A percentile compares a stretch with the other conserved stretches of the same genome.
phyloP scores from a whole-genome alignment of 2,888 invertebrate species.

The Endotricha flammealis region DNA sequence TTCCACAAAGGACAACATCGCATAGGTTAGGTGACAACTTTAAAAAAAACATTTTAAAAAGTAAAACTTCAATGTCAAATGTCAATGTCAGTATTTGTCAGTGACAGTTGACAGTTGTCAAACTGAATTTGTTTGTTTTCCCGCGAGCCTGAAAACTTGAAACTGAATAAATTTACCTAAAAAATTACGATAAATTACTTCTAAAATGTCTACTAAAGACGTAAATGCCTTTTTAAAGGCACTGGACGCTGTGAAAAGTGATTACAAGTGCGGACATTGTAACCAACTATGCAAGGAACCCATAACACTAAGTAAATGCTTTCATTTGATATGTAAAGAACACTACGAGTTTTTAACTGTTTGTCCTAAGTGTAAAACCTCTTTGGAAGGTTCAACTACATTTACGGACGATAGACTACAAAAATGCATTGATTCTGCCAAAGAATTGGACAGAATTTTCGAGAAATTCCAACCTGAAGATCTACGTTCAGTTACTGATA shows the following conservation, averaged over 20 bases:
- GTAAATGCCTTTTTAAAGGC: conserved; percentile 48
- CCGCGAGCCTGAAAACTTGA: neutral
- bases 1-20: too few relatives aligned
- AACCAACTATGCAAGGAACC: conserved; percentile 53
- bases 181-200: conserved; percentile 36
- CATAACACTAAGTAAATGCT: conserved; percentile 59
- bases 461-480: conserved; percentile 27
- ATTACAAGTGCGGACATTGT: conserved; percentile 55
- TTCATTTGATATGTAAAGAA: conserved; percentile 55
- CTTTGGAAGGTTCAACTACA: conserved; percentile 37
- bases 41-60: too few relatives aligned
- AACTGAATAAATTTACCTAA: neutral
- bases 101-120: too few relatives aligned
- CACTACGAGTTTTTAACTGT: conserved; percentile 44
- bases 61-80: too few relatives aligned
- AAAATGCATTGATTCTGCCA: conserved; percentile 40
- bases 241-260: conserved; percentile 49
- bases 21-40: too few relatives aligned
- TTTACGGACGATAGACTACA: conserved; percentile 43
- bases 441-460: conserved; percentile 43
- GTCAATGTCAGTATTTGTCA: too few relatives aligned
- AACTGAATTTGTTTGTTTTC: too few relatives aligned
- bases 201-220: conserved; percentile 33
- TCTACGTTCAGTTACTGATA: conserved; percentile 11
- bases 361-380: conserved; percentile 50